These are phyloP conservation scores for Megalopta genalis DNA, from an alignment of 1,140 invertebrate genomes.

Conservation along the genomic window DNA sequence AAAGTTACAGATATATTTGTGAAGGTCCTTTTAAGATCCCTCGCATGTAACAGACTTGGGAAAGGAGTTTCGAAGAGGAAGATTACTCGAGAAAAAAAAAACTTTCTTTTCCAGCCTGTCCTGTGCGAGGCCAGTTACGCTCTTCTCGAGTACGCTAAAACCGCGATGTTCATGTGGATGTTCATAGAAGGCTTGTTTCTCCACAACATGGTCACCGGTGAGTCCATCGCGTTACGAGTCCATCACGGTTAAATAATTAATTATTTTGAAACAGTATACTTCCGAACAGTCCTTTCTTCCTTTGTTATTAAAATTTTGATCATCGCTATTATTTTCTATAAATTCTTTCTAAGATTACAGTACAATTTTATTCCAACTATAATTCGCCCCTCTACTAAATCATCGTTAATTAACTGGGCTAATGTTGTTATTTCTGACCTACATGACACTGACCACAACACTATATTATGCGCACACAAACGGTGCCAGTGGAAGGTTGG, in stretches of 20 bases:
- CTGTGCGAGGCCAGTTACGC: slow-evolving; percentile 90
- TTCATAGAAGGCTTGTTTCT: slow-evolving; percentile 94
- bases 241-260: too few relatives aligned
- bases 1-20: too few relatives aligned
- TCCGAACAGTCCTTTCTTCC: too few relatives aligned
- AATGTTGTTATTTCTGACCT: slow-evolving; percentile 1
- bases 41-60: neutral
- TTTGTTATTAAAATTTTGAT: too few relatives aligned
- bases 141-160: slow-evolving; percentile 91
- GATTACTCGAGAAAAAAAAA: too few relatives aligned
- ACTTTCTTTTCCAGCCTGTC: slow-evolving; percentile 82
- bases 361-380: neutral
- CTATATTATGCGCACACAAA: neutral
- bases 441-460: neutral
- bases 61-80: neutral
- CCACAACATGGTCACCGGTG: slow-evolving; percentile 90
- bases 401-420: neutral
- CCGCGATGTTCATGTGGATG: slow-evolving; percentile 97
- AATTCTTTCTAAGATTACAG: too few relatives aligned
- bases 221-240: slow-evolving; percentile 10
- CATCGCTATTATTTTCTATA: too few relatives aligned
- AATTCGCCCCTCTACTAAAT: neutral
- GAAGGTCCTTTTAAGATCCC: too few relatives aligned
- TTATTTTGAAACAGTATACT: too few relatives aligned
- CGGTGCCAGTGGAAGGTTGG: neutral